These are phyloP conservation scores for Nephrotoma appendiculata DNA, from an alignment of 2,888 invertebrate genomes.

Conservation along the genomic window DNA sequence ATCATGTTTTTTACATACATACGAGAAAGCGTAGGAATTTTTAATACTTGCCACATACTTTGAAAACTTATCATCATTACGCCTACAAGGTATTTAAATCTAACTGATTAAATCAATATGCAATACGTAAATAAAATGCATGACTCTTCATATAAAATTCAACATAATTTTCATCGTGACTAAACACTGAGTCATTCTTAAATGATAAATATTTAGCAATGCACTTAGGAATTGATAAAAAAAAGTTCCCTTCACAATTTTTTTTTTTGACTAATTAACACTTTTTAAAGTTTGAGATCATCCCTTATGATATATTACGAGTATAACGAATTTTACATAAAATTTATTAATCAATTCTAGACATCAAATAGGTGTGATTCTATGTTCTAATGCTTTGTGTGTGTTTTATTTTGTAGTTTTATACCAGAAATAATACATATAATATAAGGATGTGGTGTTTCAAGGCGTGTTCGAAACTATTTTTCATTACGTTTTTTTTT, in stretches of 20 bases:
- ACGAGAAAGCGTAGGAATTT: not conserved
- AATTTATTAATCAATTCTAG: not conserved
- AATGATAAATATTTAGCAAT: not conserved
- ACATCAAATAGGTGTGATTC: not conserved
- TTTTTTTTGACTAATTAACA: not conserved
- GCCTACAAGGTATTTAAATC: not conserved
- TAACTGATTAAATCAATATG: not conserved
- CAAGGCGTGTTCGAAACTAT: not conserved
- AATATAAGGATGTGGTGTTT: not conserved
- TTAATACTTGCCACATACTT: not conserved
- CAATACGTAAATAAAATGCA: not conserved
- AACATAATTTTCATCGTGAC: not conserved
- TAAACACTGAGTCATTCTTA: not conserved
- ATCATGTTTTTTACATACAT: not conserved
- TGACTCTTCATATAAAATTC: not conserved
- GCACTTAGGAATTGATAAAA: not conserved
- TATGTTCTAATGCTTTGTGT: not conserved
- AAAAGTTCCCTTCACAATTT: not conserved
- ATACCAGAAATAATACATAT: not conserved
- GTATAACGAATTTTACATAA: not conserved
- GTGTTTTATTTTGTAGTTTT: not conserved
- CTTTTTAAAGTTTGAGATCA: not conserved
- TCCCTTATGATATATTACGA: not conserved
- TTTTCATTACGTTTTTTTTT: not conserved
- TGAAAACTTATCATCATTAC: not conserved